Conservation (phyloP, 2,797 vertebrate genomes). For the Gymnothorax javanicus region DNA sequence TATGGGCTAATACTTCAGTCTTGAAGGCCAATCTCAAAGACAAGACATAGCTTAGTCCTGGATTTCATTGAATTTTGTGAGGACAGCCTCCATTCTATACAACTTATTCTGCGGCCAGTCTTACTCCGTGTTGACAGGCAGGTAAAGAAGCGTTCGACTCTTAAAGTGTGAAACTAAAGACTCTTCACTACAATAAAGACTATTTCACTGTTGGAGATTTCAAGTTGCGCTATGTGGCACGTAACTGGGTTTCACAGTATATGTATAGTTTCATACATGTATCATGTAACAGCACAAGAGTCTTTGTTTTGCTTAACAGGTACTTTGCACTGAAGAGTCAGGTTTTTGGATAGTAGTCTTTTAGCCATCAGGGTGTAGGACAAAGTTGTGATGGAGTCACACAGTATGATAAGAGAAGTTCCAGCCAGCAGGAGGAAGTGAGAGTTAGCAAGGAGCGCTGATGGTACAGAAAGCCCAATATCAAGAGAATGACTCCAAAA, state of each 20-base stretch:
- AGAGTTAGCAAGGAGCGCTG: not conserved
- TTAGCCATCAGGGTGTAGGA: not conserved
- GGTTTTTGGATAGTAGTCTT: not conserved
- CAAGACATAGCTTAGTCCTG: not conserved
- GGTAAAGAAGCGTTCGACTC: not conserved
- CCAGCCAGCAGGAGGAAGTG: constrained; percentile 1
- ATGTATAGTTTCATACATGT: not conserved
- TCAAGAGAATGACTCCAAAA: not conserved
- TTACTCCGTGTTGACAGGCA: not conserved
- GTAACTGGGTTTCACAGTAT: not conserved
- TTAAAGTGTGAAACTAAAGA: not conserved
- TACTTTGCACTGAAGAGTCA: not conserved
- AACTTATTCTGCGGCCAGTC: too few relatives aligned
- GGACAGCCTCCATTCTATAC: too few relatives aligned
- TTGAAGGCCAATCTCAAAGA: too few relatives aligned
- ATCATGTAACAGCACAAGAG: not conserved
- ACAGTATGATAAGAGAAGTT: not conserved
- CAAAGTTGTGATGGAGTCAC: not conserved
- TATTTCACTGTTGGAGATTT: not conserved
- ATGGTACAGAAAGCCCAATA: not conserved
- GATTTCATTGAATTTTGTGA: not conserved
- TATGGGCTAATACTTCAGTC: not conserved
- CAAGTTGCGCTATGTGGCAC: not conserved
- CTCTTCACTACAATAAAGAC: not conserved
- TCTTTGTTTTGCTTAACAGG: not conserved